phyloP scores from a whole-genome alignment of 2,113 vertebrate species.

The Lepisosteus oculatus region DNA sequence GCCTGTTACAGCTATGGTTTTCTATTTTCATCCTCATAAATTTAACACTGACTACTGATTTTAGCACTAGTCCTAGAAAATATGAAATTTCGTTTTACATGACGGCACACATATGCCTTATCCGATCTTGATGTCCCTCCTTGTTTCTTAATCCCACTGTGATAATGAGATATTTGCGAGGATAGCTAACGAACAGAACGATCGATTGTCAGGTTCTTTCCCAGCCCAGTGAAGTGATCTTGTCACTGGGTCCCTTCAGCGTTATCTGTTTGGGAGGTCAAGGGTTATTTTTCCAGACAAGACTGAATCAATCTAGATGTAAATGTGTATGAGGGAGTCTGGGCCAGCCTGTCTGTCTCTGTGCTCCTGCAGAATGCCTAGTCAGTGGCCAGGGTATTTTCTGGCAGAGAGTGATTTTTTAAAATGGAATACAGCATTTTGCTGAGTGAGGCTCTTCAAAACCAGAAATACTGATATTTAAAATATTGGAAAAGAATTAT shows the following conservation, averaged over 20 bases:
- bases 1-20: no score
- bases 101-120: neutral
- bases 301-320: conserved; percentile 20
- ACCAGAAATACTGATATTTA: no score
- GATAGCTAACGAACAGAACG: neutral
- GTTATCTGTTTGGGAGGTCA: conserved; percentile 10
- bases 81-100: neutral
- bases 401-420: no score
- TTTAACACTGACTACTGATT: no score
- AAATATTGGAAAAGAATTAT: no score
- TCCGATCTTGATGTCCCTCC: neutral
- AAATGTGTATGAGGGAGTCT: conserved; percentile 13
- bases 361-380: conserved; percentile 30
- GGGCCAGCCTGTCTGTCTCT: conserved; percentile 44
- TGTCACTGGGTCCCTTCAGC: neutral
- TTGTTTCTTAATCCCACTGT: conserved; percentile 6
- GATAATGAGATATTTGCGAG: neutral
- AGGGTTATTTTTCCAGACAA: conserved; percentile 8
- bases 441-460: no score
- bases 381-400: conserved; percentile 13
- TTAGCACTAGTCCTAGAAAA: no score
- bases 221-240: neutral
- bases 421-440: no score
- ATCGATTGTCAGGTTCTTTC: conserved; percentile 1
- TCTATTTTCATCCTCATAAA: no score